phyloP scores from a whole-genome alignment of 1,140 invertebrate genomes.

The Teleogryllus occipitalis region DNA sequence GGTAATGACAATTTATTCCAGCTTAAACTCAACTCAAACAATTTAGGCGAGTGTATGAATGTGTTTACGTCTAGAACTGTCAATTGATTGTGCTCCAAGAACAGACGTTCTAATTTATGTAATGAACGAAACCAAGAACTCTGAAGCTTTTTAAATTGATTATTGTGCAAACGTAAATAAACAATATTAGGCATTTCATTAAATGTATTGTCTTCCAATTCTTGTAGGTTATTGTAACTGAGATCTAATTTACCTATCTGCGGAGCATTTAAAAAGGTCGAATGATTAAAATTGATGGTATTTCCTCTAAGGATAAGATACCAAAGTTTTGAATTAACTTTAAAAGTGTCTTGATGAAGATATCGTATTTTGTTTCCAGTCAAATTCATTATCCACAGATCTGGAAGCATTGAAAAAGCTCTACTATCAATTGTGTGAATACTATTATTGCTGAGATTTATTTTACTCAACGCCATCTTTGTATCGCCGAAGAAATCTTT shows the following conservation, averaged over 20 bases:
- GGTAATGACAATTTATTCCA: background rate
- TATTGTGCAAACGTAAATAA: background rate
- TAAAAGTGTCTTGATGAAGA: background rate
- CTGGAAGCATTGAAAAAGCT: background rate
- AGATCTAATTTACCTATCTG: background rate
- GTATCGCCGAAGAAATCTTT: background rate
- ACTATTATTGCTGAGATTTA: background rate
- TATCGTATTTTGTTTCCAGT: background rate
- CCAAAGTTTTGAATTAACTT: background rate
- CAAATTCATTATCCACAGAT: background rate
- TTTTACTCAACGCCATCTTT: background rate
- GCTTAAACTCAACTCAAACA: background rate
- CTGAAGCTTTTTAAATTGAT: background rate
- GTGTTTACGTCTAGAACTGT: background rate
- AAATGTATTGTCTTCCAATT: background rate
- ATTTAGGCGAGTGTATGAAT: background rate
- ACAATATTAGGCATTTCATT: background rate
- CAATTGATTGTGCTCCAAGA: background rate
- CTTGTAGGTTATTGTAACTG: background rate
- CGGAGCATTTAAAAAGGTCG: background rate
- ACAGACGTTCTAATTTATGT: background rate
- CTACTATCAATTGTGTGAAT: background rate
- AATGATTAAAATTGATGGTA: background rate
- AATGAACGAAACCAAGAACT: background rate
- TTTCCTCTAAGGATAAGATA: background rate